phyloP scores from a whole-genome alignment of 2,888 invertebrate genomes.

The Chrysina gloriosa region DNA sequence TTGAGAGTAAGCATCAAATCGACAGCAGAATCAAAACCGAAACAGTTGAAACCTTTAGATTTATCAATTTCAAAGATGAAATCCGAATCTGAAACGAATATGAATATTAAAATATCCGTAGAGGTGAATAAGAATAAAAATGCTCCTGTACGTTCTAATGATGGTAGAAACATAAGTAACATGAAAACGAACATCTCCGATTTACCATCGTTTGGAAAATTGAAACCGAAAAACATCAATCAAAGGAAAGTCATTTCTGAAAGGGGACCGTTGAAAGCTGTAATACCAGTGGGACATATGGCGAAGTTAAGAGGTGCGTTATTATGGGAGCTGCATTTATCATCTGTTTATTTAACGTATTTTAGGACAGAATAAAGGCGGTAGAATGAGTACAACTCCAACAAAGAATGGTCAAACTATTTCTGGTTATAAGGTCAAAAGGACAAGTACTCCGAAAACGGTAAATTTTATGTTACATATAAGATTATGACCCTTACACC shows the following conservation, averaged over 20 bases:
- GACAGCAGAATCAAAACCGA: conserved; percentile 27
- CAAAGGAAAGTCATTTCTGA: conserved; percentile 34
- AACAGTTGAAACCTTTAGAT: conserved; percentile 42
- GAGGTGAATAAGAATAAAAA: conserved; percentile 12
- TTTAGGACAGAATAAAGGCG: conserved; percentile 13
- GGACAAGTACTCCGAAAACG: conserved; percentile 46
- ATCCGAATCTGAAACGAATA: not conserved
- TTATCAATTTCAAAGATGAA: conserved; percentile 24
- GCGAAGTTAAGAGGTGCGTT: conserved; percentile 45
- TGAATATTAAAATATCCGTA: not conserved
- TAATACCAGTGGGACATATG: conserved; percentile 49
- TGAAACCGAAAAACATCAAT: conserved; percentile 47
- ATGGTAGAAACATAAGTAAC: conserved; percentile 12
- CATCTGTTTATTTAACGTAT: not conserved
- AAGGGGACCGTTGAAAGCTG: conserved; percentile 50
- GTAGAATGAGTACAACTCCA: conserved; percentile 25
- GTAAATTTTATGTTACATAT: conserved; percentile 39
- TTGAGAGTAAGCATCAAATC: conserved; percentile 26
- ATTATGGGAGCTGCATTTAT: not conserved
- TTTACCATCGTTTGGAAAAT: conserved; percentile 36
- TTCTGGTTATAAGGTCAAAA: conserved; percentile 38
- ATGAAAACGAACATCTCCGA: conserved; percentile 2
- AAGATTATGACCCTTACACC: not conserved
- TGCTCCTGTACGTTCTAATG: not conserved
- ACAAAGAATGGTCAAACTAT: conserved; percentile 8